phyloP scores from a whole-genome alignment of 2,113 vertebrate species.

The Tricholaema leucomelas region DNA sequence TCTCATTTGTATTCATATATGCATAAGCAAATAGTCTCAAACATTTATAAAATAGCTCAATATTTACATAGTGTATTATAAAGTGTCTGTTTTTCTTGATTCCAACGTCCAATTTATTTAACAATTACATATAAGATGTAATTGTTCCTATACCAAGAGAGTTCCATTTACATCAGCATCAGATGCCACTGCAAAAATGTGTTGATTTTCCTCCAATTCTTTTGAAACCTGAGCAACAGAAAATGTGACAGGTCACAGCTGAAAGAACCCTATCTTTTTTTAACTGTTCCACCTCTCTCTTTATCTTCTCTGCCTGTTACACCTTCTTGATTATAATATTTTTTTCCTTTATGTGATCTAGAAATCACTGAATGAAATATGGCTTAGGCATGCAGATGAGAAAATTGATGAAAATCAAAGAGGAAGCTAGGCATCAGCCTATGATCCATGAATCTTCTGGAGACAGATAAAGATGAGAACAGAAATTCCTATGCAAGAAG shows the following conservation, averaged over 20 bases:
- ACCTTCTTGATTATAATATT: not conserved
- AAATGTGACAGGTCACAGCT: not conserved
- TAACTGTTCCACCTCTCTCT: not conserved
- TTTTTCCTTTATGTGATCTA: not conserved
- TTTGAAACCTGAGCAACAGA: not conserved
- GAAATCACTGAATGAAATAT: not conserved
- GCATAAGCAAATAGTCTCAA: not conserved
- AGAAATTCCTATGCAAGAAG: not conserved
- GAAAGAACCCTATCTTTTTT: not conserved
- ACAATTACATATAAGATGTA: not conserved
- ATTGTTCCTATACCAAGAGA: too few relatives aligned
- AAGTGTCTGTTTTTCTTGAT: not conserved
- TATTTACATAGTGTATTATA: not conserved
- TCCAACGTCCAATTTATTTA: not conserved
- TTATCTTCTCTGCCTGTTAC: not conserved
- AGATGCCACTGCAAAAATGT: not conserved
- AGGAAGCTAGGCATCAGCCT: not conserved
- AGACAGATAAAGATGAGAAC: not conserved
- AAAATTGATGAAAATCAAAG: not conserved
- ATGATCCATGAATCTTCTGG: not conserved
- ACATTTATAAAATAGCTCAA: not conserved
- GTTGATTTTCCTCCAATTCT: not conserved
- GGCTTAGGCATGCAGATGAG: not conserved
- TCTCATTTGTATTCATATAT: not conserved
- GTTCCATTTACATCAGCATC: not conserved